These are phyloP conservation scores for Dasypolia templi DNA, from an alignment of 2,888 invertebrate genomes.

Conservation along the genomic window DNA sequence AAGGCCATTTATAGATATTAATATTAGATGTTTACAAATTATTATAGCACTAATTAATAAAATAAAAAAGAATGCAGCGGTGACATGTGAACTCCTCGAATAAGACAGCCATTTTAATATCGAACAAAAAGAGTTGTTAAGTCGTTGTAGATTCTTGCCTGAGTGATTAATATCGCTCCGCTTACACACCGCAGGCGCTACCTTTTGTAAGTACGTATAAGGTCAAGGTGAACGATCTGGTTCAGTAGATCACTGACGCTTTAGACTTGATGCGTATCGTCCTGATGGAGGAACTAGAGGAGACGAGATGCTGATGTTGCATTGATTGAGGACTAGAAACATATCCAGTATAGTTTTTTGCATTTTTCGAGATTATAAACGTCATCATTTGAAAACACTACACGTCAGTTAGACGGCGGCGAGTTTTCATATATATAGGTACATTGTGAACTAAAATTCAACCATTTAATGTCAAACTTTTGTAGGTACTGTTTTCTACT, in stretches of 20 bases:
- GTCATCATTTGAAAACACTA: background rate
- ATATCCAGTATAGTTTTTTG: background rate
- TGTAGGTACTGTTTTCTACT: no score
- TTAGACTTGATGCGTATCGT: constrained; percentile 24
- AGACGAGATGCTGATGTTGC: background rate
- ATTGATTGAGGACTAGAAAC: background rate
- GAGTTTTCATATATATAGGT: background rate
- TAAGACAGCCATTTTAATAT: background rate
- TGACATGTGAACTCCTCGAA: background rate
- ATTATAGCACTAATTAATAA: no score
- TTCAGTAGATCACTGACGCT: constrained; percentile 70
- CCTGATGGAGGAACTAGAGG: background rate
- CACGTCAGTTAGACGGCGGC: background rate
- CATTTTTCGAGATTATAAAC: background rate
- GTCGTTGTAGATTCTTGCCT: background rate
- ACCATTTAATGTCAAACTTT: background rate
- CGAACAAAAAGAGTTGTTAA: background rate
- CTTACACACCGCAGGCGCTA: constrained; percentile 10
- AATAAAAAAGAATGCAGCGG: no score
- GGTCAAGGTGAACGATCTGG: constrained; percentile 80
- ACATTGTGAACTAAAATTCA: background rate
- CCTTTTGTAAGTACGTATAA: constrained; percentile 59
- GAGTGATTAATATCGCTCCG: constrained; percentile 25
- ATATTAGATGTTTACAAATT: no score
- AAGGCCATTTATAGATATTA: no score